These are phyloP conservation scores for Myiothlypis coronata DNA, from an alignment of 2,797 vertebrate species.

Conservation along the genomic window DNA sequence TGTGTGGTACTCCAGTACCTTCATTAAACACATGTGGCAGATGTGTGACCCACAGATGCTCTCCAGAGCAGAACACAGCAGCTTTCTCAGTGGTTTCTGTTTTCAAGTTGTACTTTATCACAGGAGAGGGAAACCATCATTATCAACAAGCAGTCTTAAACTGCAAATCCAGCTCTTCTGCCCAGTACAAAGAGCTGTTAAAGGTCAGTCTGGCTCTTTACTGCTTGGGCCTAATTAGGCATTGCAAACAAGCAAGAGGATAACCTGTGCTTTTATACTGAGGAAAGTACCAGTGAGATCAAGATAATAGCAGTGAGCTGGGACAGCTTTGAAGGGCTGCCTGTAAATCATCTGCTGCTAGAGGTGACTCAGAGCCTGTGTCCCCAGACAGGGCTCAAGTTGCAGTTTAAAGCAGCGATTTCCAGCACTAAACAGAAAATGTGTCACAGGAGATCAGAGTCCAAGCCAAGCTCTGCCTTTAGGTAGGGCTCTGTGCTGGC, in stretches of 20 bases:
- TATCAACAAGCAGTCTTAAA: not conserved
- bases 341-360: not conserved
- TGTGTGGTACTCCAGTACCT: not conserved
- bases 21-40: not conserved
- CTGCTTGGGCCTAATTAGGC: not conserved
- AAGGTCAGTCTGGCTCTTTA: not conserved
- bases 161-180: not conserved
- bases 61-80: not conserved
- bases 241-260: not conserved
- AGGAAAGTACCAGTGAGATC: not conserved
- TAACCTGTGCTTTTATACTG: not conserved
- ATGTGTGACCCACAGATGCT: not conserved
- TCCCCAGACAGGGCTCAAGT: not conserved
- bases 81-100: not conserved
- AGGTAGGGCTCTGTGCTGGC: not conserved
- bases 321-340: not conserved
- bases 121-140: not conserved
- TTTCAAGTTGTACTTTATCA: not conserved
- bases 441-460: not conserved
- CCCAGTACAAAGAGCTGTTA: not conserved
- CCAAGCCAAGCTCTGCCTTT: not conserved
- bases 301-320: not conserved
- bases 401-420: not conserved
- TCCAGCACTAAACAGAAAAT: not conserved
- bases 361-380: not conserved